Conservation (phyloP, 2,113 vertebrate species). For the Larimichthys polyactis region DNA sequence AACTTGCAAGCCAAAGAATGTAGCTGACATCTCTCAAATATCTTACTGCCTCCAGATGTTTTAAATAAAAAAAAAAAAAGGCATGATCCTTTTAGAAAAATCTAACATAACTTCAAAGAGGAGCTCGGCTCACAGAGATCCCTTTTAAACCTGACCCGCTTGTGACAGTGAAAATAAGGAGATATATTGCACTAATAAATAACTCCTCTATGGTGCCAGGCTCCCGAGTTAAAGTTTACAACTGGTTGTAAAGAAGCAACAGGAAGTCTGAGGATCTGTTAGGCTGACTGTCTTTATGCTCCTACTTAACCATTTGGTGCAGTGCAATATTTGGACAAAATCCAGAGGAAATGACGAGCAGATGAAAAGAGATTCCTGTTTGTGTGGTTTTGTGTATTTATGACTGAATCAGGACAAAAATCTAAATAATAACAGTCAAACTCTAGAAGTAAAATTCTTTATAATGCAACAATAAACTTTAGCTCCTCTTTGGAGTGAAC, state of each 20-base stretch:
- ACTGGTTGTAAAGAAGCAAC: constrained; percentile 85
- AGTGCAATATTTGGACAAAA: constrained; percentile 34
- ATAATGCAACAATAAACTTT: too few relatives aligned
- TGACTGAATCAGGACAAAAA: neutral
- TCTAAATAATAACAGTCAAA: neutral
- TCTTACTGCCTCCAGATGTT: constrained; percentile 45
- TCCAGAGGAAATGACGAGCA: neutral
- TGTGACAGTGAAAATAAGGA: constrained; percentile 86
- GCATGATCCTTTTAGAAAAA: constrained; percentile 89
- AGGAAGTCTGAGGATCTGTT: constrained; percentile 80
- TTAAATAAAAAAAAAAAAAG: constrained; percentile 56
- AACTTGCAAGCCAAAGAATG: too few relatives aligned
- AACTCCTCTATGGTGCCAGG: constrained; percentile 86
- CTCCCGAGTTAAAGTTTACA: constrained; percentile 69
- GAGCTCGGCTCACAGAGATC: constrained; percentile 77
- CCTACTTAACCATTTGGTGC: constrained; percentile 60
- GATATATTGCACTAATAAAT: constrained; percentile 90
- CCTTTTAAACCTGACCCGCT: constrained; percentile 86
- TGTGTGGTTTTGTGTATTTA: neutral
- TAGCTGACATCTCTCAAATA: too few relatives aligned
- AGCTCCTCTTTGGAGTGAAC: too few relatives aligned
- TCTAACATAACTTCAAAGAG: constrained; percentile 86
- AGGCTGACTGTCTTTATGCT: neutral
- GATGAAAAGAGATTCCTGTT: neutral
- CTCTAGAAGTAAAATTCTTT: neutral